Evolutionary conservation across 1,140 invertebrate species (phyloP).

Genomic region (Lepidurus packardi): DNA sequence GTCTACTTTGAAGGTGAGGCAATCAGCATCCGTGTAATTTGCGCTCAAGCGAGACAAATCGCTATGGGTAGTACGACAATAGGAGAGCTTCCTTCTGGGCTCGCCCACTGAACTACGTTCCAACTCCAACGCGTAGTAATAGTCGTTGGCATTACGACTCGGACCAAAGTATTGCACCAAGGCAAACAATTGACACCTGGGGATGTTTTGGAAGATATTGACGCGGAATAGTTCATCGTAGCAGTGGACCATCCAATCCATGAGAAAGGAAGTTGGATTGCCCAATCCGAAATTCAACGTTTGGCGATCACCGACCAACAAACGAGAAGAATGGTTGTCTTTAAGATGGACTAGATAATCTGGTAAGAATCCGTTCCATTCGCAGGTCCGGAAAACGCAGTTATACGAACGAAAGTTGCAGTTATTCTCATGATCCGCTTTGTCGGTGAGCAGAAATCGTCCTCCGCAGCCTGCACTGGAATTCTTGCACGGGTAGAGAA

Average conservation of each 20-base stretch:
- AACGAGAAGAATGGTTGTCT: conserved; percentile 33
- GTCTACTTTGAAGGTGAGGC: not conserved
- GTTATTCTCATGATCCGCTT: conserved; percentile 38
- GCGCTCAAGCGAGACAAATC: conserved; percentile 13
- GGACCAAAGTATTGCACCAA: conserved; percentile 34
- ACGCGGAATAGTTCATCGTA: conserved; percentile 36
- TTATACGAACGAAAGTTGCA: conserved; percentile 38
- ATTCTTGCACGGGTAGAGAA: conserved; percentile 40
- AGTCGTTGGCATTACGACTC: not conserved
- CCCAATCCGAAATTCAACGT: conserved; percentile 31
- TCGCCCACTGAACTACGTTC: not conserved
- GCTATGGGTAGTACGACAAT: conserved; percentile 24
- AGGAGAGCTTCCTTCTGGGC: not conserved
- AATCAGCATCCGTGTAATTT: not conserved
- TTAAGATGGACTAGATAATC: conserved; percentile 37
- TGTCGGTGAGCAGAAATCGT: conserved; percentile 35
- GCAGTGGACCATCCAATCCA: conserved; percentile 35
- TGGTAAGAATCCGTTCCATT: conserved; percentile 38
- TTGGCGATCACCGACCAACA: conserved; percentile 36
- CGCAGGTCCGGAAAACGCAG: conserved; percentile 37
- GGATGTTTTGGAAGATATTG: conserved; percentile 34
- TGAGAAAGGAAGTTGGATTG: conserved; percentile 25
- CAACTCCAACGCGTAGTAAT: conserved; percentile 24
- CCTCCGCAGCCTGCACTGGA: conserved; percentile 36
- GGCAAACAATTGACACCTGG: conserved; percentile 32